Evolutionary conservation across 2,113 vertebrate species (phyloP).

Genomic region (Xerus inauris): DNA sequence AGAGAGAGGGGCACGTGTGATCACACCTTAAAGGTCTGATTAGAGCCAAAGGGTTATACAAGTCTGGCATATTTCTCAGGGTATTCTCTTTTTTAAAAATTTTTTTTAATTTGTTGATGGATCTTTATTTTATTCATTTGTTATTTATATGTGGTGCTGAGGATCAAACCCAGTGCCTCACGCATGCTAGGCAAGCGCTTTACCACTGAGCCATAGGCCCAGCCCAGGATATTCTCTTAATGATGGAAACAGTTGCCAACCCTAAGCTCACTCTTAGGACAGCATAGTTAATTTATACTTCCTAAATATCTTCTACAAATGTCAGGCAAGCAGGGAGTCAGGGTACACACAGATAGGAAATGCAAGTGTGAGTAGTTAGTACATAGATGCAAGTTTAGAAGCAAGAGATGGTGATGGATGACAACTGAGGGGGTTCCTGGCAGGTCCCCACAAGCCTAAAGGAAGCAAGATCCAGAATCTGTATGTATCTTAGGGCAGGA

Average conservation of each 20-base stretch:
- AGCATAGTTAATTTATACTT: background rate
- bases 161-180: too few species aligned
- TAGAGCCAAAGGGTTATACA: background rate
- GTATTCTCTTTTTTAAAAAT: too few species aligned
- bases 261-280: background rate
- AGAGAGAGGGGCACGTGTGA: background rate
- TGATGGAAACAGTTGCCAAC: background rate
- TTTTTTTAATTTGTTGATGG: too few species aligned
- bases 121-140: too few species aligned
- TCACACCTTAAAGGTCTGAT: background rate
- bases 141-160: too few species aligned
- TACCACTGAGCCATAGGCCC: too few species aligned
- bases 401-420: background rate
- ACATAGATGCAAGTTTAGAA: background rate
- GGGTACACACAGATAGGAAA: background rate
- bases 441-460: background rate
- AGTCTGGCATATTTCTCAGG: background rate
- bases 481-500: background rate
- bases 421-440: background rate
- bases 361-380: too few species aligned
- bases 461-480: background rate
- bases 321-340: background rate
- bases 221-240: background rate
- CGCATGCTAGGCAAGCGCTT: too few species aligned
- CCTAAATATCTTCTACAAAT: slow-evolving; percentile 5